Base-by-base conservation (phyloP, 2,888 invertebrate genomes). In the Orthosia incerta region DNA sequence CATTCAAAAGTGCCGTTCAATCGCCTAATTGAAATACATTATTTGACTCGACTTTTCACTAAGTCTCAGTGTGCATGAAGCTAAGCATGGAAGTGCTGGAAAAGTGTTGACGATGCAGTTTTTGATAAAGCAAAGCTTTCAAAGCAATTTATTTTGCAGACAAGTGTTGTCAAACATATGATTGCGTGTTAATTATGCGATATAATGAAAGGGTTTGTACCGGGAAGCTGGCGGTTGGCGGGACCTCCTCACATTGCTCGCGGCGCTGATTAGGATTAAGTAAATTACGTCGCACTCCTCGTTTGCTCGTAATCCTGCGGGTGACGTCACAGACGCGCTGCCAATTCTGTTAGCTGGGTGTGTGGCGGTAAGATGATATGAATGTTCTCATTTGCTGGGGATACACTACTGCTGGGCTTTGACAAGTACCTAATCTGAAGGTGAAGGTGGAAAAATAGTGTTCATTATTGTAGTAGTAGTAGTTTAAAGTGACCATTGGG, bases 211-310 rank as follows among this genome's bases (percentile, higher is more conserved):
- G 51, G 64, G 50, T 20, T 26, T n/a, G 69, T 59, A 69, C 60
- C 62, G 55, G 45, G 57, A 66, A 53, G 51, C 3, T n/a, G 50
- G 46, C 39, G 20, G 56, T 20, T 39, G 9, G 39, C 9, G 9
- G 9, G 39, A 39, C 1, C 7, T 39, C 1, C 39, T 39, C 39
- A 9, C 39, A 1, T 39, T 39, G 67, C 50, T 59, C 51, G 63
- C 56, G 45, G 26, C 31, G 60, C 51, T 82, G 76, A 84, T 86
- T 86, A 79, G 87, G 87, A 85, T 85, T 85, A 86, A 76, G 59
- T 77, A 85, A 86, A 86, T 85, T 79, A 82, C 76, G 70, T 64
- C 69, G 60, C 62, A 71, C 75, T 77, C 51, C 72, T 79, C 79
- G 71, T 74, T 84, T 69, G 71, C 53, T 46, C 18, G 69, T 79